A percentile compares a stretch with the other conserved stretches of the same genome.
Evolutionary conservation across 2,888 invertebrate species (phyloP).

Genomic region (Ecdyonurus torrentis): DNA sequence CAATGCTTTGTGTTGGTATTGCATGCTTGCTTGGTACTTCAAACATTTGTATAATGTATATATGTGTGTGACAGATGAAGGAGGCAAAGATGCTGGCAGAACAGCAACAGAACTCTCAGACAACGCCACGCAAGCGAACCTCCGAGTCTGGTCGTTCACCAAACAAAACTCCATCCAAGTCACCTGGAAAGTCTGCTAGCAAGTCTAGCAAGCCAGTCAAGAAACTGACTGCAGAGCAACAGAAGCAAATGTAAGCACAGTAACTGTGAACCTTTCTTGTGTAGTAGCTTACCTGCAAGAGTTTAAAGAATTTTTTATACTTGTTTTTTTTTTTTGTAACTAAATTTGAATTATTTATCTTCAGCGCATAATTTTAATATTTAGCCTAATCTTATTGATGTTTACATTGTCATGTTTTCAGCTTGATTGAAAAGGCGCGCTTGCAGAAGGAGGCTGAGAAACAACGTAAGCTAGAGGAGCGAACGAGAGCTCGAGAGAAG

Average conservation of each 20-base stretch:
- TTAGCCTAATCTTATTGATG: no score
- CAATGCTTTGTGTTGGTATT: no score
- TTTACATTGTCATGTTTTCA: background rate
- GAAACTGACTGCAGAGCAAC: background rate
- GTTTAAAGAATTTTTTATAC: background rate
- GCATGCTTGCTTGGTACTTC: no score
- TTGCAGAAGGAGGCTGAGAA: constrained; percentile 23
- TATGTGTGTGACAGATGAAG: no score
- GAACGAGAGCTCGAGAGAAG: constrained; percentile 29
- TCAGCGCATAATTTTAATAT: background rate
- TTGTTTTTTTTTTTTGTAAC: background rate
- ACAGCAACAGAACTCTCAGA: background rate
- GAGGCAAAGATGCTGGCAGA: background rate
- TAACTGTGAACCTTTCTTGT: background rate
- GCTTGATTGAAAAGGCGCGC: constrained; percentile 14
- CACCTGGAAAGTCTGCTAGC: background rate
- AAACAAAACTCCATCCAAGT: background rate
- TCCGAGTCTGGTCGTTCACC: background rate
- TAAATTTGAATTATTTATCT: background rate
- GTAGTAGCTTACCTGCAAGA: no score
- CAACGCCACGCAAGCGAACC: background rate
- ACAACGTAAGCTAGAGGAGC: constrained; percentile 34
- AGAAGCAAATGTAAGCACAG: constrained; percentile 1
- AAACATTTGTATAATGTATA: no score
- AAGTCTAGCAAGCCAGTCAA: background rate